Evolutionary conservation across 35 echinoderm and acorn worm species (phyloP).

Genomic region (Apostichopus parvimensis): DNA sequence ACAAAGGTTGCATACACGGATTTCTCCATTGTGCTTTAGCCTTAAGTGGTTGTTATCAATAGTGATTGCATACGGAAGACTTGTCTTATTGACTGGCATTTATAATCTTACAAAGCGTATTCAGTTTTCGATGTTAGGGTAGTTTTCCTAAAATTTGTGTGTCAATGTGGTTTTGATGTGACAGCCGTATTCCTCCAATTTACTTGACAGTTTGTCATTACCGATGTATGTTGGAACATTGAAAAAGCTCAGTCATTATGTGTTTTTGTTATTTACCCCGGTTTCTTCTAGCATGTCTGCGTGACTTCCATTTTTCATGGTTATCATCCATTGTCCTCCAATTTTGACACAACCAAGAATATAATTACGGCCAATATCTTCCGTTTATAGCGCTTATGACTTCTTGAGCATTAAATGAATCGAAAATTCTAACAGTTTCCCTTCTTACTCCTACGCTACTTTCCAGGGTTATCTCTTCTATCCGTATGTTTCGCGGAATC

Average conservation of each 20-base stretch:
- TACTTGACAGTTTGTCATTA: background rate
- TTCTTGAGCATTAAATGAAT: background rate
- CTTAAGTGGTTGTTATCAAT: background rate
- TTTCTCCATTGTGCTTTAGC: conserved; percentile 30
- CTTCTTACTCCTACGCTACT: background rate
- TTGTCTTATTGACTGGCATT: background rate
- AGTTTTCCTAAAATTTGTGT: conserved; percentile 15
- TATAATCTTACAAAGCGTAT: background rate
- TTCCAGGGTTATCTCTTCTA: no score
- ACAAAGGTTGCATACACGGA: conserved; percentile 7
- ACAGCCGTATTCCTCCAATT: background rate
- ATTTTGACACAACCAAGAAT: conserved; percentile 29
- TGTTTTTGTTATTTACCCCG: background rate
- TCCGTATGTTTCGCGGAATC: no score
- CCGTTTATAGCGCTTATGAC: background rate
- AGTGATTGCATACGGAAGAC: background rate
- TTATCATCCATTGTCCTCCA: background rate
- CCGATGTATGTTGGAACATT: background rate
- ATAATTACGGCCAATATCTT: conserved; percentile 1
- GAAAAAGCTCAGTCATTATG: conserved; percentile 13
- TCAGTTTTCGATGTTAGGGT: background rate
- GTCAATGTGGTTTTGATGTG: background rate
- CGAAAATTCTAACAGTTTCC: background rate
- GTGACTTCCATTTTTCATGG: background rate
- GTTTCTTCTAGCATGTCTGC: conserved; percentile 8